Conservation (phyloP, 2,888 invertebrate genomes). For the Conchocele bisecta region DNA sequence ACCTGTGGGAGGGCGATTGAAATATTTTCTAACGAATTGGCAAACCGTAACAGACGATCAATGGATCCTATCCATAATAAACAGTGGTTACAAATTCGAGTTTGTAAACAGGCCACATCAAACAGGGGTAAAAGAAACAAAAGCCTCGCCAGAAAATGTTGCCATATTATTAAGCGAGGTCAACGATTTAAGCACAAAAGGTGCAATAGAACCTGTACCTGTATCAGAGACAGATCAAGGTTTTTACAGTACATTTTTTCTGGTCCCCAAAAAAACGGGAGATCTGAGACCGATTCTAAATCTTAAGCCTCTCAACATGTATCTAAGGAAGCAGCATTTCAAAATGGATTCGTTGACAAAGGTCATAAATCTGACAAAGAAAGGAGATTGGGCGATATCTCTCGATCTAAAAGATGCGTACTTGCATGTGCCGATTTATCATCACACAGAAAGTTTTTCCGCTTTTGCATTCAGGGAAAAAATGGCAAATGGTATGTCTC, state of each 20-base stretch:
- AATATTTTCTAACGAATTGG: too few species aligned
- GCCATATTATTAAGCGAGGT: conserved; percentile 26
- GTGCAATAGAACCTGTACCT: conserved; percentile 23
- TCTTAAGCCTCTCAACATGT: conserved; percentile 41
- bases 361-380: conserved; percentile 26
- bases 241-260: too few species aligned
- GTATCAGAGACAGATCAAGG: conserved; percentile 3
- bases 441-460: conserved; percentile 17
- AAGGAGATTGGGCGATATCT: conserved; percentile 33
- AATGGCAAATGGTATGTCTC: conserved; percentile 13
- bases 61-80: conserved; percentile 13
- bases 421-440: conserved; percentile 24
- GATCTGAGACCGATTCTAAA: conserved; percentile 39
- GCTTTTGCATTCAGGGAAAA: conserved; percentile 4
- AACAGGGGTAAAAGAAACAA: conserved; percentile 20
- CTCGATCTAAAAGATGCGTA: conserved; percentile 27
- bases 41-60: too few species aligned
- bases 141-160: not conserved
- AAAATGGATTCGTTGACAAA: conserved; percentile 39
- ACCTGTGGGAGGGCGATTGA: conserved; percentile 34
- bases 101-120: conserved; percentile 12
- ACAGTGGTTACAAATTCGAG: conserved; percentile 13
- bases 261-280: too few species aligned
- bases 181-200: conserved; percentile 24
- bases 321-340: conserved; percentile 35